Base-by-base conservation (phyloP, 2,113 vertebrate species). In the Poeciliopsis prolifica region DNA sequence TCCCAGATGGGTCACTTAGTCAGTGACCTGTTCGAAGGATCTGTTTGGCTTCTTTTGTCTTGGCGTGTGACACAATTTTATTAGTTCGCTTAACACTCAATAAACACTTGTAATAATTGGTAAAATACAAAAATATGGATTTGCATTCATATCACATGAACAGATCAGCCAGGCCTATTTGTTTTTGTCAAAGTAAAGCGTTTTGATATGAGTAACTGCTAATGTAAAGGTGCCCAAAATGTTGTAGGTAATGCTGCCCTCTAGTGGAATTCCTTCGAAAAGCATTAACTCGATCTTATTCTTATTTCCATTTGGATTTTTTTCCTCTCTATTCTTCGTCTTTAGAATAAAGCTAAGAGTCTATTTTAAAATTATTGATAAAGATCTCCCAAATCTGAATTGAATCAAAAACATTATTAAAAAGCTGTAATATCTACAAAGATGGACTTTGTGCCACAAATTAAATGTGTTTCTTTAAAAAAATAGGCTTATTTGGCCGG, bases 21-120 rank as follows among this genome's bases (percentile, higher is more conserved):
- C n/a, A 65, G 15, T n/a, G 69, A 72, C 64, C 68, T 86, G 75
- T 68, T 81, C 83, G 75, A 37, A 2, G 77, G 64, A 79, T 81
- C 81, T 66, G 67, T 28, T 19, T n/a, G 3, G 31, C 58, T 9
- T 35, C 14, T 63, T 1, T 17, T 65, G 68, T 66, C 54, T 31
- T 79, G 35, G 15, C 26, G 51, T 1, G 64, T 19, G 65, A 58
- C 37, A 63, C 1, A 1, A 28, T 13, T 54, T 5, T 37, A 37
- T 74, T 40, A 9, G 19, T 42, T 48, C 71, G 19, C 61, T 75
- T 8, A 6, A 7, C 13, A 73, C 65, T 67, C 72, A 30, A 74
- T 2, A 17, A 54, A 24, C 2, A 17, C 15, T 30, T 19, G 7
- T 14, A 17, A 8, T 3, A 10, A 64, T 33, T 10, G n/a, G 10